Base-by-base conservation (phyloP, 53 echinoderm and acorn worm species). In the Echinarachnius parma region DNA sequence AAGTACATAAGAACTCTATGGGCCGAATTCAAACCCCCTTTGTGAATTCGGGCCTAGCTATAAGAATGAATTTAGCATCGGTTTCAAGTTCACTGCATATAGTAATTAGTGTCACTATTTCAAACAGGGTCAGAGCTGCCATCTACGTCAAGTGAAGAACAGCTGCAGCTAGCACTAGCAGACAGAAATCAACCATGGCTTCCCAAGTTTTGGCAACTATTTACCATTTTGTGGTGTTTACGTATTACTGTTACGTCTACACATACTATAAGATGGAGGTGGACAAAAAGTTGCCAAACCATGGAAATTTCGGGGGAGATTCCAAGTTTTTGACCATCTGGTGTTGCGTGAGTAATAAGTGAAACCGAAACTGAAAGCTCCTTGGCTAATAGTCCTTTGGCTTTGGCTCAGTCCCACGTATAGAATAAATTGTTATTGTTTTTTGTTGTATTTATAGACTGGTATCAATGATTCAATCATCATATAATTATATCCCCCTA, bases 141-240 rank as follows among this genome's bases (percentile, higher is more conserved):
- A n/a, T n/a, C n/a, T n/a, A n/a, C n/a, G n/a, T n/a, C n/a, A n/a
- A n/a, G n/a, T n/a, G n/a, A n/a, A n/a, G n/a, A n/a, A n/a, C n/a
- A n/a, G n/a, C n/a, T n/a, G n/a, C n/a, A n/a, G n/a, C n/a, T n/a
- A n/a, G n/a, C n/a, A n/a, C n/a, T n/a, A n/a, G n/a, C n/a, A n/a
- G n/a, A n/a, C n/a, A n/a, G n/a, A n/a, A n/a, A n/a, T n/a, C n/a
- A n/a, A n/a, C n/a, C n/a, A 80, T 74, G 48, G 48, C 75, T 1
- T 29, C 71, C 8, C 46, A 66, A 60, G 84, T 85, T 27, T 13
- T 84, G 19, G 60, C 75, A 1, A 89, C 89, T n/a, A 62, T 89
- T 26, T 62, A 77, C 26, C 84, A 84, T 77, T 85, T 89, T 53
- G 15, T 62, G 15, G 57, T 37, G 19, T 59, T 89, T 9, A 9